Conservation (phyloP, 2,888 invertebrate genomes). For the Drosophila cracens region DNA sequence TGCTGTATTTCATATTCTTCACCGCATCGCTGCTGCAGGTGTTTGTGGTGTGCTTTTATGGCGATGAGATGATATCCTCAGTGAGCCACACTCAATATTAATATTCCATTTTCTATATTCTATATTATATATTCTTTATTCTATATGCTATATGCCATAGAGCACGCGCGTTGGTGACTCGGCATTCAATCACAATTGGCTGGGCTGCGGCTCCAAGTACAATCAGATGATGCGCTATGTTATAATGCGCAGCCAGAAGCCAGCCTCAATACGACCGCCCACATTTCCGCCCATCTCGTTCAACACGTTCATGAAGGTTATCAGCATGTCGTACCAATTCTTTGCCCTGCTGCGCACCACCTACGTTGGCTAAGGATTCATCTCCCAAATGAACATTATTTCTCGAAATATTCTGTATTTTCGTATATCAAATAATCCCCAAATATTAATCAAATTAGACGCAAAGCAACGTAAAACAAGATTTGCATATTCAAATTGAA, state of each 20-base stretch:
- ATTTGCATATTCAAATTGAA: too few relatives aligned
- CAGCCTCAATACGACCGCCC: constrained; percentile 76
- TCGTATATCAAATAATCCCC: too few relatives aligned
- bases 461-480: too few relatives aligned
- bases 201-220: constrained; percentile 63
- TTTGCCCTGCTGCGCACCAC: constrained; percentile 77
- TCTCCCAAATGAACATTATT: not conserved
- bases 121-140: constrained; percentile 16
- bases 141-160: constrained; percentile 39
- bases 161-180: constrained; percentile 74
- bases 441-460: too few relatives aligned
- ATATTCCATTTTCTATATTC: not conserved
- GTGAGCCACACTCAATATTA: constrained; percentile 46
- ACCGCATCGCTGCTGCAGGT: constrained; percentile 79
- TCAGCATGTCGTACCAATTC: constrained; percentile 81
- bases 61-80: constrained; percentile 78
- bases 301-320: constrained; percentile 80
- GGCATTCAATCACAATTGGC: constrained; percentile 80
- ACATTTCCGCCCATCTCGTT: constrained; percentile 82
- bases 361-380: constrained; percentile 56
- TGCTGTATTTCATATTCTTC: constrained; percentile 78
- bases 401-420: too few relatives aligned
- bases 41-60: constrained; percentile 81
- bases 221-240: constrained; percentile 70
- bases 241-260: constrained; percentile 77